These are phyloP conservation scores for Pentamera pediparva DNA, from an alignment of 53 echinoderm and acorn worm genomes.

Conservation along the genomic window DNA sequence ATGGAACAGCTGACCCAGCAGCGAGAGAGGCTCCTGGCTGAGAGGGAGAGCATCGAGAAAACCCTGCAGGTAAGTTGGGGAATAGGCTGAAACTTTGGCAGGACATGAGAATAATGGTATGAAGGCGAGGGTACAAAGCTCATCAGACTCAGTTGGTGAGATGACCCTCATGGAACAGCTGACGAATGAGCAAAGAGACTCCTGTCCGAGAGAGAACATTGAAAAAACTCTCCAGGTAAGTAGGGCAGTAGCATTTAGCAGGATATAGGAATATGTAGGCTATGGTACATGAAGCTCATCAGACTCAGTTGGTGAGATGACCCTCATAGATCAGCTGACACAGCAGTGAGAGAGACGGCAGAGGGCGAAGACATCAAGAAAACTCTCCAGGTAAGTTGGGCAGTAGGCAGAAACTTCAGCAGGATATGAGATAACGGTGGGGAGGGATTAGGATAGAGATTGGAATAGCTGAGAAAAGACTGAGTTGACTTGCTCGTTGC, in stretches of 20 bases:
- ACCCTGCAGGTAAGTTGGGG: conserved; percentile 57
- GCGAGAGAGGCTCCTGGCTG: conserved; percentile 57
- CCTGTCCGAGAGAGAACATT: conserved; percentile 42
- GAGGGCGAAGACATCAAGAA: conserved; percentile 48
- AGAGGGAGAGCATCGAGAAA: conserved; percentile 46
- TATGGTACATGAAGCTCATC: too few relatives aligned
- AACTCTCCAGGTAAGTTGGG: conserved; percentile 52
- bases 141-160: too few relatives aligned
- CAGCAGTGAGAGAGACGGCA: conserved; percentile 54
- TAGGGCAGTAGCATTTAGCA: too few relatives aligned
- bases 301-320: too few relatives aligned
- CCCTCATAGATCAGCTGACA: conserved; percentile 60
- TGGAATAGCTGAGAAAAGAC: conserved; percentile 52
- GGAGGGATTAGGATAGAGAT: too few relatives aligned
- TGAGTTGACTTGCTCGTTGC: conserved; percentile 63
- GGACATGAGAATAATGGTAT: too few relatives aligned
- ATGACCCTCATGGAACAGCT: conserved; percentile 62
- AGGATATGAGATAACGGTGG: too few relatives aligned
- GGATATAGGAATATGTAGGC: too few relatives aligned
- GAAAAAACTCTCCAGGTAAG: conserved; percentile 51
- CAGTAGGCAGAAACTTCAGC: too few relatives aligned
- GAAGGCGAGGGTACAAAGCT: too few relatives aligned
- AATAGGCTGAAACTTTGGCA: too few relatives aligned
- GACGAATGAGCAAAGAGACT: conserved; percentile 52
- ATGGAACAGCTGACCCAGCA: conserved; percentile 61